These are phyloP conservation scores for Mus minutoides DNA, from an alignment of 2,797 vertebrate genomes.

Conservation along the genomic window DNA sequence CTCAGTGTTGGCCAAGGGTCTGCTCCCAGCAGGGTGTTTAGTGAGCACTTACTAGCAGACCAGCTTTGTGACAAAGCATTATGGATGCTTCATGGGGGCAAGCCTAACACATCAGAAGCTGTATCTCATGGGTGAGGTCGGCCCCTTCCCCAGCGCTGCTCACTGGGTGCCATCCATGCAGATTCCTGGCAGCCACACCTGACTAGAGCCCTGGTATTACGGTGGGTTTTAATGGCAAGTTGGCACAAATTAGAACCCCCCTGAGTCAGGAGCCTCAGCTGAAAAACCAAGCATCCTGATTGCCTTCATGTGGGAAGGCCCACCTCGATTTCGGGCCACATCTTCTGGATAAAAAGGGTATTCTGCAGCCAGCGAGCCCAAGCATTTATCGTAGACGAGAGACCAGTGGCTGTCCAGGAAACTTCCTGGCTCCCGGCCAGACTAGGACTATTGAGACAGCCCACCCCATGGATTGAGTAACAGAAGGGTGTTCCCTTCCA, in stretches of 20 bases:
- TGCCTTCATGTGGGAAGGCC: neutral
- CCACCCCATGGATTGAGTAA: neutral
- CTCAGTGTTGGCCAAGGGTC: neutral
- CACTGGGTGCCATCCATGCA: neutral
- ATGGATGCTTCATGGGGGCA: neutral
- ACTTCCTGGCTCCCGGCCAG: neutral
- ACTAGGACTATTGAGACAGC: neutral
- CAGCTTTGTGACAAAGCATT: neutral
- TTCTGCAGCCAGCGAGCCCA: neutral
- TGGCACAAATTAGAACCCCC: neutral
- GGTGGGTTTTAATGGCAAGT: neutral
- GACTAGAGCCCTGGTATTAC: neutral
- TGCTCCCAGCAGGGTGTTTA: neutral
- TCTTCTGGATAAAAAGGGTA: neutral
- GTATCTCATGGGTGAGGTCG: rapidly evolving
- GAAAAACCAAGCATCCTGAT: neutral
- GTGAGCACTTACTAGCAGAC: neutral
- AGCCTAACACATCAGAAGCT: neutral
- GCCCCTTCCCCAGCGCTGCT: neutral
- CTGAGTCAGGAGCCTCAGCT: neutral
- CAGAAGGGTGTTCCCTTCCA: neutral
- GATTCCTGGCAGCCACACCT: neutral
- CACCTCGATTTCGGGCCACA: neutral
- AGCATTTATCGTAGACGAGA: neutral
- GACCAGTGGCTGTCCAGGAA: no score